A percentile compares a stretch with the other conserved stretches of the same genome.
phyloP scores from a whole-genome alignment of 2,113 vertebrate species.

The Struthidea cinerea region DNA sequence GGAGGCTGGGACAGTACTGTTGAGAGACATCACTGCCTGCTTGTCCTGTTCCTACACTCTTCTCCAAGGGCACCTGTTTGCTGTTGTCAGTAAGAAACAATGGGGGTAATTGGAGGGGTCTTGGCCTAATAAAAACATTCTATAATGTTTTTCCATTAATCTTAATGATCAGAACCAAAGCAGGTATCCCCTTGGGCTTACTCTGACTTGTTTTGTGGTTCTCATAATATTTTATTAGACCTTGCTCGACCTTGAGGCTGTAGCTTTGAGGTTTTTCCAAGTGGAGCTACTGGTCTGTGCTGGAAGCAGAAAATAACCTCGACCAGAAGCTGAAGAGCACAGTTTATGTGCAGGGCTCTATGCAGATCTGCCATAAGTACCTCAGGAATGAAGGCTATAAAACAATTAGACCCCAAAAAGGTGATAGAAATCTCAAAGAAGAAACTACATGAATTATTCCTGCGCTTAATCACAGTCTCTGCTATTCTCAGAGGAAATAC shows the following conservation, averaged over 20 bases:
- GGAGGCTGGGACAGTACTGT: neutral
- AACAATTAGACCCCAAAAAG: neutral
- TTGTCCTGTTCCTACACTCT: neutral
- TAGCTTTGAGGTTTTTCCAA: neutral
- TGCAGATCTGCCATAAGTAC: neutral
- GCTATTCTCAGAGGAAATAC: constrained; percentile 17
- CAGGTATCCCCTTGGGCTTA: neutral
- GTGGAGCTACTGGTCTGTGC: neutral
- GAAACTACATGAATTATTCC: neutral
- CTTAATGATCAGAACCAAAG: neutral
- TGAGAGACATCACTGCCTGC: neutral
- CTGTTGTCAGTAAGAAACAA: neutral
- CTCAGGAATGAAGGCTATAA: neutral
- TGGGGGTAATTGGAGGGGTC: neutral
- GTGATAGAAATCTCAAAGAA: neutral
- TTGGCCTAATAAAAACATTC: neutral
- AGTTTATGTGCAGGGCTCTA: neutral
- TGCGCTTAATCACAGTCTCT: neutral
- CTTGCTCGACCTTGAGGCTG: neutral
- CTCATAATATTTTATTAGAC: neutral
- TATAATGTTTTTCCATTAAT: neutral
- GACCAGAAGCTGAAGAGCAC: neutral
- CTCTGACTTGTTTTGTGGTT: neutral
- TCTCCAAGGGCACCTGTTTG: neutral
- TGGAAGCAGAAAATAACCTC: neutral